Base-by-base conservation (phyloP, 37 sponge, comb jelly and placozoan genomes). In the Halichondria panicea region DNA sequence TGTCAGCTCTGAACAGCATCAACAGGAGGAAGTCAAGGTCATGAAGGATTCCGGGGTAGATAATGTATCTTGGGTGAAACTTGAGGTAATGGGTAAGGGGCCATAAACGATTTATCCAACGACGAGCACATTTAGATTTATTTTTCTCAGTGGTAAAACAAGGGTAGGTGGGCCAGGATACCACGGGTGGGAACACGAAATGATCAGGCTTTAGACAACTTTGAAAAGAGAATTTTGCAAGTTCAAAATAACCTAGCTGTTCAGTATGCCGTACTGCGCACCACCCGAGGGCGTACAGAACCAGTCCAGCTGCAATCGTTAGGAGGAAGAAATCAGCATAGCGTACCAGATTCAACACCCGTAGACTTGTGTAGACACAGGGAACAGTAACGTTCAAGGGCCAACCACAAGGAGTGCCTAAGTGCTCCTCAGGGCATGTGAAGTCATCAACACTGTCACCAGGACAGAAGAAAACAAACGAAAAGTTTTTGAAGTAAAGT, bases 11-110 rank as follows among this genome's bases (percentile, higher is more conserved):
- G 42, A 27, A 76, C 63, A 39, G 45, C 50, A 46, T 34, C 76
- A 62, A 63, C 31, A 71, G 53, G 31, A 79, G 38, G 42, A 79
- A 79, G 40, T 79, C 80, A 3, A 79, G 61, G 39, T 79, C 80
- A 39, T 68, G 68, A n/a, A 24, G 22, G 36, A 79, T 79, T 44
- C 80, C 61, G 24, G 80, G 80, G 24, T 38, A 43, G 61, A 68
- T 44, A 3, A 66, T 19, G 2, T 40, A 42, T n/a, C n/a, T n/a
- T n/a, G n/a, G n/a, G n/a, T n/a, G n/a, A 8, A 43, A 66, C 35
- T 66, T 43, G 18, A 43, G 43, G 9, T 36, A 32, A 30, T n/a
- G n/a, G n/a, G n/a, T n/a, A n/a, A n/a, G n/a, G n/a, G n/a, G n/a
- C n/a, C n/a, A n/a, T n/a, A n/a, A n/a, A n/a, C n/a, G n/a, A n/a